Base-by-base conservation (phyloP, 2,888 invertebrate genomes). In the Cosmorhoe ocellata region DNA sequence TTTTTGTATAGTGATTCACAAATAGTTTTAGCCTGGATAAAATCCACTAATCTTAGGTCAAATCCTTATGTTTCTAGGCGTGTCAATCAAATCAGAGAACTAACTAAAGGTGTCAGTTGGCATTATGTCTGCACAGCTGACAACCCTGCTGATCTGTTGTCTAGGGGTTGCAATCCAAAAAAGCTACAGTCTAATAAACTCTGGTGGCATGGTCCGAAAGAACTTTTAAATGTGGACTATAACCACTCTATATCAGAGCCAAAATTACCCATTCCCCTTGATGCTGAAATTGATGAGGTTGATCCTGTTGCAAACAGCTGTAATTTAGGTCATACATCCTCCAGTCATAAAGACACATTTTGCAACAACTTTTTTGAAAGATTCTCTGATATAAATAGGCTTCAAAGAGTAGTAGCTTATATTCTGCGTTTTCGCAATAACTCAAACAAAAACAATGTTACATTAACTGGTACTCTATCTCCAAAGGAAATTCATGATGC, bases 401-500 rank as follows among this genome's bases (percentile, higher is more conserved):
- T 36, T 2, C 36, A 36, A 36, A 36, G 36, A 27, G 38, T 38
- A 3, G 13, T 38, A 26, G 36, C 36, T 24, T 36, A 36, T 36
- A 36, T 36, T 36, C 10, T 36, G 36, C 36, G 36, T 36, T 36
- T 36, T 36, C 24, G 36, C 10, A 31, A 31, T 2, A 31, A 31
- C 12, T 11, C 31, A 7, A 11, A 31, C 12, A 31, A 12, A 13
- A 31, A 6, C 1, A 36, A 36, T 11, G 24, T 7, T 4, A 36
- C 7, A n/a, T 24, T 36, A 11, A 3, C 24, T 27, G 27, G 13
- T 27, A 8, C 4, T 5, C 27, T 38, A 9, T 6, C 27, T 4
- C 38, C 38, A 27, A 12, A 38, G 26, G 38, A 38, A 12, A 26
- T 38, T 2, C 26, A 36, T 7, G 6, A 22, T 24, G 22, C 36